These are phyloP conservation scores for Notothenia rossii DNA, from an alignment of 2,113 vertebrate genomes.

Conservation along the genomic window DNA sequence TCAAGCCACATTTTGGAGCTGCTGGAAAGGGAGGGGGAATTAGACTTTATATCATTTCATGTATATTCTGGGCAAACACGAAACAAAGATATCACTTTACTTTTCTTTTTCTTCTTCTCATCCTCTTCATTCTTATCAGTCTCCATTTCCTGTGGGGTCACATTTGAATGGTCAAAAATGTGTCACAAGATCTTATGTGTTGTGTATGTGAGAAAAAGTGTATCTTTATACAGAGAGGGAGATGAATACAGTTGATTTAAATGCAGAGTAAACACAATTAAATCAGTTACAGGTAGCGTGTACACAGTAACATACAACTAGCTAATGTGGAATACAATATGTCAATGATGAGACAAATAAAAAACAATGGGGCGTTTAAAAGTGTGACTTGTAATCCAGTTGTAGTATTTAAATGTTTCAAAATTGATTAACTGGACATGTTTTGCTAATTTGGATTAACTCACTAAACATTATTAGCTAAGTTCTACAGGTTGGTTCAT, in stretches of 20 bases:
- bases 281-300: too few species aligned
- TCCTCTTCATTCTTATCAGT: slow-evolving; percentile 89
- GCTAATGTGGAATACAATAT: too few species aligned
- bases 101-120: slow-evolving; percentile 85
- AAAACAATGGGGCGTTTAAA: too few species aligned
- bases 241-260: too few species aligned
- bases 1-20: slow-evolving; percentile 91
- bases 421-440: not conserved
- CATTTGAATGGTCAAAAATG: not conserved
- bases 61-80: not conserved
- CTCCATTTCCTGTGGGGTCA: slow-evolving; percentile 88
- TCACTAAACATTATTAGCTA: not conserved
- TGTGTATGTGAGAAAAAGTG: not conserved
- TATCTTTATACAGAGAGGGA: not conserved
- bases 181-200: not conserved
- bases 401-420: too few species aligned
- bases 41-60: not conserved
- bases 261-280: too few species aligned
- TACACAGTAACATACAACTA: too few species aligned
- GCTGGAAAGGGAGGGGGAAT: not conserved
- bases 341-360: too few species aligned
- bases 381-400: too few species aligned
- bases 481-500: not conserved
- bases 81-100: slow-evolving; percentile 54
- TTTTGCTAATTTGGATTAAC: not conserved